phyloP scores from a whole-genome alignment of 2,888 invertebrate species.

The Uloborus plumipes region DNA sequence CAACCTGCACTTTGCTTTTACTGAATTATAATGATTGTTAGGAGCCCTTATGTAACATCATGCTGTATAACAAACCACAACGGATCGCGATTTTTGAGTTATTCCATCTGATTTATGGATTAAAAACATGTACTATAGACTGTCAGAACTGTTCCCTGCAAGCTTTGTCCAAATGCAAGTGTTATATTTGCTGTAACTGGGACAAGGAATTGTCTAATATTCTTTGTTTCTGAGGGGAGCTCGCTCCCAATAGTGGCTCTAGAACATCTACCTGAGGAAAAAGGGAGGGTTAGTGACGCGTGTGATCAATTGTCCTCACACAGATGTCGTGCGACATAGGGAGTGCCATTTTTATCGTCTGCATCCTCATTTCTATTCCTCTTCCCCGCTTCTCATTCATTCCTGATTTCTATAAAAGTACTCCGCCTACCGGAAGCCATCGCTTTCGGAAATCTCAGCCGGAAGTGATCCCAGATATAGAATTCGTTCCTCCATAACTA shows the following conservation, averaged over 20 bases:
- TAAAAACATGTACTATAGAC: too few species aligned
- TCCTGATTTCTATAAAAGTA: constrained; percentile 14
- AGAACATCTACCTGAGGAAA: neutral
- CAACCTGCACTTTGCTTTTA: too few species aligned
- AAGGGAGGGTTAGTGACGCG: constrained; percentile 21
- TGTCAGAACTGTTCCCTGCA: too few species aligned
- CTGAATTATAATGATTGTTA: too few species aligned
- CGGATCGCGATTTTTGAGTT: too few species aligned
- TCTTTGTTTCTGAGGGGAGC: too few species aligned
- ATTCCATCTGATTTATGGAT: too few species aligned
- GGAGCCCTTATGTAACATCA: too few species aligned
- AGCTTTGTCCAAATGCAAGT: too few species aligned
- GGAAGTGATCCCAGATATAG: constrained; percentile 52
- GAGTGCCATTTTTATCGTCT: constrained; percentile 10
- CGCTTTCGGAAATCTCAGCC: constrained; percentile 12
- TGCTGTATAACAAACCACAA: too few species aligned
- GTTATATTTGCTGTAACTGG: too few species aligned
- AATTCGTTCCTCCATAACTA: constrained; percentile 3
- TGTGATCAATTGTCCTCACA: constrained; percentile 53
- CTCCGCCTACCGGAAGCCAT: constrained; percentile 45
- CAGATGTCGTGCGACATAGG: constrained; percentile 18
- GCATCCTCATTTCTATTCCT: neutral
- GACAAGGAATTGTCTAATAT: too few species aligned
- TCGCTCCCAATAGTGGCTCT: neutral
- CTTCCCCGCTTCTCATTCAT: constrained; percentile 16